phyloP scores from a whole-genome alignment of 2,797 vertebrate species.

The Pipistrellus pygmaeus region DNA sequence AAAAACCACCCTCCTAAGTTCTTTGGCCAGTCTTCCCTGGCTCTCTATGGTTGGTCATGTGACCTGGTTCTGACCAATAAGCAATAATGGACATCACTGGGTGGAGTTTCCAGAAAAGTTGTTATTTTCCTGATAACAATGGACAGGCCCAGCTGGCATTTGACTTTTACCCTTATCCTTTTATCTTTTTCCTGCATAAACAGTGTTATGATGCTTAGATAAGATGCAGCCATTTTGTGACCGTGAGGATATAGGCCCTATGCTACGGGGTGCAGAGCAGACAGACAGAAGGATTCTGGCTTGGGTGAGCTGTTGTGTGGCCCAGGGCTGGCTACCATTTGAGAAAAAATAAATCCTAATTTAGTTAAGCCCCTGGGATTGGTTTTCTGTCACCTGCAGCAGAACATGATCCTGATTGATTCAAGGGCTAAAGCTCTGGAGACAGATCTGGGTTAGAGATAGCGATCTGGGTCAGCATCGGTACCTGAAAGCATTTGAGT shows the following conservation, averaged over 20 bases:
- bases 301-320: background rate
- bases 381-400: constrained; percentile 56
- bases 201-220: background rate
- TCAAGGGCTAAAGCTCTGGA: constrained; percentile 39
- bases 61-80: background rate
- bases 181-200: background rate
- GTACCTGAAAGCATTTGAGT: background rate
- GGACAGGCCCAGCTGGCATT: background rate
- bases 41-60: background rate
- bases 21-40: background rate
- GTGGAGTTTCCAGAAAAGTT: background rate
- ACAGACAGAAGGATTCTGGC: background rate
- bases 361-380: constrained; percentile 34
- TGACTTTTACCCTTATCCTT: background rate
- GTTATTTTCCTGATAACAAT: constrained; percentile 37
- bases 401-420: constrained; percentile 68
- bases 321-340: background rate
- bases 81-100: background rate
- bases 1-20: background rate
- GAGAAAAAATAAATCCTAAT: constrained; percentile 54
- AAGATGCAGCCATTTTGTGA: background rate
- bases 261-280: background rate
- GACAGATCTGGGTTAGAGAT: constrained; percentile 66
- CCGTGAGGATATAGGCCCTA: background rate
- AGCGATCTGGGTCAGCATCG: constrained; percentile 43